These are phyloP conservation scores for Omphaloscelis lunosa DNA, from an alignment of 2,888 invertebrate genomes.

Conservation along the genomic window DNA sequence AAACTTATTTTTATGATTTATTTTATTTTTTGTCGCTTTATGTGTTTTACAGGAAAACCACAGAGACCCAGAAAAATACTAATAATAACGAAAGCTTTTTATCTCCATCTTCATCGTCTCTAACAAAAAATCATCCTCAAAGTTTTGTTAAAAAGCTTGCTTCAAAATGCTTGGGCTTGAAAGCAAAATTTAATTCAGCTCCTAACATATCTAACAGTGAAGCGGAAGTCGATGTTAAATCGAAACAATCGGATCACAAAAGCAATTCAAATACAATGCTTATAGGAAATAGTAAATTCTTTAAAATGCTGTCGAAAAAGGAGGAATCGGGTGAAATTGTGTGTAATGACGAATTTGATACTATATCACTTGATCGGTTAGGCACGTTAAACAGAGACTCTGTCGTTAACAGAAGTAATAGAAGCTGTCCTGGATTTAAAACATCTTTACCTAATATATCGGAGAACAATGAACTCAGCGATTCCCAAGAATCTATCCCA, in stretches of 20 bases:
- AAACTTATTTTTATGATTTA: constrained; percentile 68
- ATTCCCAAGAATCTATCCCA: constrained; percentile 79
- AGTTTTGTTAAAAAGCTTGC: constrained; percentile 90
- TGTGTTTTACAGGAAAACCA: constrained; percentile 89
- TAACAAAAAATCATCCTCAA: constrained; percentile 86
- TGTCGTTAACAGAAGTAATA: constrained; percentile 86
- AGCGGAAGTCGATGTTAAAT: constrained; percentile 81
- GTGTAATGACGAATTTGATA: constrained; percentile 88
- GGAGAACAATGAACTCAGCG: constrained; percentile 86
- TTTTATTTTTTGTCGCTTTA: constrained; percentile 85
- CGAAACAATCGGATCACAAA: constrained; percentile 79
- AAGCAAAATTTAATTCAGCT: constrained; percentile 88
- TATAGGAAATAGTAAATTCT: constrained; percentile 89
- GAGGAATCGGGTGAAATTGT: constrained; percentile 87
- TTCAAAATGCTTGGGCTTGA: constrained; percentile 89
- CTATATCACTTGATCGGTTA: constrained; percentile 86
- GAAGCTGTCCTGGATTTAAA: constrained; percentile 88
- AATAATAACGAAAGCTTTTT: constrained; percentile 85
- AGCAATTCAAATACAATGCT: constrained; percentile 81
- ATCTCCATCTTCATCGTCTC: constrained; percentile 85
- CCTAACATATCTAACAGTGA: constrained; percentile 87
- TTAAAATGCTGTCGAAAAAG: constrained; percentile 86
- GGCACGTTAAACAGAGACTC: constrained; percentile 86
- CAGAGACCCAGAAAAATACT: constrained; percentile 88
- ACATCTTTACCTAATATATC: constrained; percentile 88